These are phyloP conservation scores for Carassius gibelio DNA, from an alignment of 2,113 vertebrate genomes.

Conservation along the genomic window DNA sequence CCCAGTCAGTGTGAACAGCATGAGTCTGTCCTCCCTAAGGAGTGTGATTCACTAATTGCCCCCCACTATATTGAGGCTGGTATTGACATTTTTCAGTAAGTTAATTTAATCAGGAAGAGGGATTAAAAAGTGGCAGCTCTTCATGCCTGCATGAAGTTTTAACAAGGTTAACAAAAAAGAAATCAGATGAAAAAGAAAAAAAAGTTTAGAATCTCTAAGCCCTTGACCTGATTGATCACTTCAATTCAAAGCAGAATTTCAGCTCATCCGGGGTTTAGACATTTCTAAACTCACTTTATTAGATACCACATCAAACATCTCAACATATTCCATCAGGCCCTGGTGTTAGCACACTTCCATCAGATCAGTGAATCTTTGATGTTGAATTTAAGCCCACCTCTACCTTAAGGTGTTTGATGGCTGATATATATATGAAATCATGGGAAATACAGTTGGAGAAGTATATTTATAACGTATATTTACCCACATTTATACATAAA, in stretches of 20 bases:
- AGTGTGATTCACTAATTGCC: conserved; percentile 1
- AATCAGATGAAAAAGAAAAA: not conserved
- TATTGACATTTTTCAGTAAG: conserved; percentile 11
- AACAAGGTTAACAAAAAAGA: not conserved
- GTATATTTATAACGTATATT: no score
- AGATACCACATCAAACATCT: conserved; percentile 34
- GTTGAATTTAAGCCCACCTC: conserved; percentile 39
- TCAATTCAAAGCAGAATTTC: not conserved
- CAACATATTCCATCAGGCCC: not conserved
- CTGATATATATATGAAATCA: conserved; percentile 4
- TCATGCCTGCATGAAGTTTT: not conserved
- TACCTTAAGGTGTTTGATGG: conserved; percentile 24
- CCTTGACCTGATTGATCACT: conserved; percentile 23
- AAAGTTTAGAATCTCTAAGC: not conserved
- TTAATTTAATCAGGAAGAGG: conserved; percentile 21
- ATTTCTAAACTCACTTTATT: conserved; percentile 9
- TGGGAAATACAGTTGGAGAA: not conserved
- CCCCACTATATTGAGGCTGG: not conserved
- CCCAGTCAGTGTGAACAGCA: not conserved
- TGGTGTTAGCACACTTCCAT: conserved; percentile 17
- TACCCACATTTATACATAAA: not conserved
- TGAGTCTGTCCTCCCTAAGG: not conserved
- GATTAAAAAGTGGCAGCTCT: not conserved
- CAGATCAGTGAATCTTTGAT: conserved; percentile 43
- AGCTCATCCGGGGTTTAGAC: conserved; percentile 6